Evolutionary conservation across 2,797 vertebrate genomes (phyloP).

Genomic region (Moxostoma hubbsi): DNA sequence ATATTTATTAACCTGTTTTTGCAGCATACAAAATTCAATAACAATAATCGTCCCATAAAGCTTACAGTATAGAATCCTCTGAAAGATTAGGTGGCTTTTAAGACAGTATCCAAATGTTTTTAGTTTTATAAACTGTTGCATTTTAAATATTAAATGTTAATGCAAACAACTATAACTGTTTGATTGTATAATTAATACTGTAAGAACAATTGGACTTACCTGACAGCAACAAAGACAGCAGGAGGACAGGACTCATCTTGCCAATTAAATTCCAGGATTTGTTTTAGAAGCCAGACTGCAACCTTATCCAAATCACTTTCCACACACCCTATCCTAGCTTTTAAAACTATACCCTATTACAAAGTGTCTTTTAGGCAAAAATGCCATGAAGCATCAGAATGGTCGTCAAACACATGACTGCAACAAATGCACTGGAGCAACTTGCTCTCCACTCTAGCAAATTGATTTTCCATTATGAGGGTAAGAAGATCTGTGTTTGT

Average conservation of each 20-base stretch:
- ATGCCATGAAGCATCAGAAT: slow-evolving; percentile 25
- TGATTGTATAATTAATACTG: background rate
- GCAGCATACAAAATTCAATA: background rate
- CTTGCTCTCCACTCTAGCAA: slow-evolving; percentile 53
- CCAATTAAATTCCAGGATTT: slow-evolving; percentile 24
- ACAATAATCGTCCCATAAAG: background rate
- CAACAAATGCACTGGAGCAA: slow-evolving; percentile 57
- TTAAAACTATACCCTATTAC: slow-evolving; percentile 30
- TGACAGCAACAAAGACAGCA: slow-evolving; percentile 68
- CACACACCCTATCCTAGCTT: background rate
- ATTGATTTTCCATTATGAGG: slow-evolving; percentile 74
- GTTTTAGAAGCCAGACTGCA: slow-evolving; percentile 5
- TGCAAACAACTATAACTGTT: slow-evolving; percentile 2
- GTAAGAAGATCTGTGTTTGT: slow-evolving; percentile 73
- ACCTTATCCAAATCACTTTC: background rate
- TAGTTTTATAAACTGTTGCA: background rate
- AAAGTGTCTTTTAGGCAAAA: slow-evolving; percentile 28
- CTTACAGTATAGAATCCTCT: background rate
- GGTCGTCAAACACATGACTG: slow-evolving; percentile 42
- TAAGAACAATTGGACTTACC: slow-evolving; percentile 69
- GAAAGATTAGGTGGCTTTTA: background rate
- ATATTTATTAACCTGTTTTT: too few relatives aligned
- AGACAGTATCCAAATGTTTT: background rate
- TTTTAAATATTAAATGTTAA: background rate
- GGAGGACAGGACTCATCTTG: slow-evolving; percentile 66